Evolutionary conservation across 2,797 vertebrate genomes (phyloP).

Genomic region (Myiotriccus ornatus): DNA sequence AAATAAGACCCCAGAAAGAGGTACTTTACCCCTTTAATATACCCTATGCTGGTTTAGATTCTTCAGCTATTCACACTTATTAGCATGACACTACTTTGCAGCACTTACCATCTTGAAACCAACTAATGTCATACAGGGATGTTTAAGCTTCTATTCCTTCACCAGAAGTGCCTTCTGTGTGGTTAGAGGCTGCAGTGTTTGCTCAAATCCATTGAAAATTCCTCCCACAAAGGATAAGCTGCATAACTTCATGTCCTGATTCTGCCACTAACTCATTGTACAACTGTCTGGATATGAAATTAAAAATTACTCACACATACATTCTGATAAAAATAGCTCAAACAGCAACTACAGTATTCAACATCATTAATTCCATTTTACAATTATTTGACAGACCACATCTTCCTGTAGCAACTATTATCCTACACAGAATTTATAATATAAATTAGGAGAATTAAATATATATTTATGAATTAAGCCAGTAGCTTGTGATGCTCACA

Average conservation of each 20-base stretch:
- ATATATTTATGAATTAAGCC: neutral
- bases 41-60: neutral
- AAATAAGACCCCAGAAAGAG: neutral
- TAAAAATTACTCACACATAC: neutral
- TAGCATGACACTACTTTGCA: neutral
- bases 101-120: neutral
- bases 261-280: neutral
- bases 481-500: neutral
- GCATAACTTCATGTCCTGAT: neutral
- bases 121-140: fast-evolving
- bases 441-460: neutral
- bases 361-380: neutral
- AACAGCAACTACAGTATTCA: neutral
- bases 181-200: neutral
- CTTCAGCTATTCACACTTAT: neutral
- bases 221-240: neutral
- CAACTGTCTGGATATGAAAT: neutral
- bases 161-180: neutral
- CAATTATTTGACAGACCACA: neutral
- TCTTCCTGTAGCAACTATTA: neutral
- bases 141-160: neutral
- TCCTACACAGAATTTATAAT: neutral
- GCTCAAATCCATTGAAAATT: neutral
- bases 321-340: neutral
- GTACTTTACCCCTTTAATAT: neutral